phyloP scores from a whole-genome alignment of 2,113 vertebrate species.

The Cairina moschata region DNA sequence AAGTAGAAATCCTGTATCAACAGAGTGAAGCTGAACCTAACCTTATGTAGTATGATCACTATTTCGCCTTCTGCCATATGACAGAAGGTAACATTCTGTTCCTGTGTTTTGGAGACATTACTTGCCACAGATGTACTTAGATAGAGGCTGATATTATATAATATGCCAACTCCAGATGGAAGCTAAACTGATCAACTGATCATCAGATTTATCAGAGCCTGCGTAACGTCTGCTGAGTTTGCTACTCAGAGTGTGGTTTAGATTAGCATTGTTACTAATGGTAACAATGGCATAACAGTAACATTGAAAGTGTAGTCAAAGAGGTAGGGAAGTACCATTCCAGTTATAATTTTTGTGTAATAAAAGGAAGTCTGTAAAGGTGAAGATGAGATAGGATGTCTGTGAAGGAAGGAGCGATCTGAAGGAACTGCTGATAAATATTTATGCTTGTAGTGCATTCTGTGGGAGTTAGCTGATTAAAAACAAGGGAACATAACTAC shows the following conservation, averaged over 20 bases:
- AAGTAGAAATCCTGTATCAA: neutral
- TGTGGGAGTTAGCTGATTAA: neutral
- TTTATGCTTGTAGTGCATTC: neutral
- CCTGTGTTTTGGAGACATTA: neutral
- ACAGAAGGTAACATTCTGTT: slow-evolving; percentile 30
- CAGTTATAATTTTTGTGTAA: neutral
- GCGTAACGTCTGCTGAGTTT: neutral
- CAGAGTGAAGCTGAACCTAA: neutral
- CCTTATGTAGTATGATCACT: neutral
- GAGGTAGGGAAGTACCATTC: neutral
- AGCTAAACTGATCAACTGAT: neutral
- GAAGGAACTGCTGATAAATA: neutral
- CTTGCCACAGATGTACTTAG: neutral
- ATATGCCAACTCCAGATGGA: neutral
- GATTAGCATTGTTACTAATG: neutral
- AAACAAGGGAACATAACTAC: neutral
- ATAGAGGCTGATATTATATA: neutral
- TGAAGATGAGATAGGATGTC: neutral
- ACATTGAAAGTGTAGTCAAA: neutral
- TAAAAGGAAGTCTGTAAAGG: neutral
- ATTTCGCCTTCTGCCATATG: slow-evolving; percentile 10
- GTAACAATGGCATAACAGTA: neutral
- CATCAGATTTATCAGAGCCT: neutral
- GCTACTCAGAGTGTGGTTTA: neutral
- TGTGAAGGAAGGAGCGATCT: neutral